Base-by-base conservation (phyloP, 2,113 vertebrate species). In the Phalacrocorax aristotelis region DNA sequence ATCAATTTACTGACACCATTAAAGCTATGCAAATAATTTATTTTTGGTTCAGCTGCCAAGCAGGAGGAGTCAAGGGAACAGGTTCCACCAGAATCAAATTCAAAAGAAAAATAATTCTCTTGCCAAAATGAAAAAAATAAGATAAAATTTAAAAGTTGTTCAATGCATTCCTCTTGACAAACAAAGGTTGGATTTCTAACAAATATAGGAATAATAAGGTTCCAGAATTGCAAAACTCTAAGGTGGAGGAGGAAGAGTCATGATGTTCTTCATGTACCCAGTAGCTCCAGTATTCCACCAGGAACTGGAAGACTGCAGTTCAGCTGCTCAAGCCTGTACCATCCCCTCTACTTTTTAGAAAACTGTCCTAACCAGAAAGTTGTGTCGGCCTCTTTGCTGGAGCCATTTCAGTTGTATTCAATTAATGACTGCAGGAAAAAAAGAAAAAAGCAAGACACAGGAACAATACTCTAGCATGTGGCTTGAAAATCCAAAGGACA, bases 1-100 rank as follows among this genome's bases (percentile, higher is more conserved):
- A 89, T 92, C 77, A 96, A 92, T 96, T 89, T 83, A 55, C 81
- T 91, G 80, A 55, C 55, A 91, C 55, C n/a, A 38, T 60, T 71
- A 87, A 26, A 54, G 32, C 46, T 27, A 4, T 23, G 46, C 29
- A 95, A 95, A 92, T 83, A 48, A 70, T 61, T 93, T 83, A 46
- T 42, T 90, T 93, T 81, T 70, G 36, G 25, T 90, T 81, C 55
- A 71, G 54, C 38, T 92, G 60, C 51, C 64, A 84, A 92, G 72
- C n/a, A 89, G 68, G 21, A 51, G 58, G 22, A 49, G 42, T 34
- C 70, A 30, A 89, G 44, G 55, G 49, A 64, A 68, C 79, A 10
- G 44, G 6, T 40, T 89, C 36, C 46, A 83, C 40, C 46, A 90
- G 58, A 40, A 78, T 42, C 26, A 36, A 49, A 54, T 20, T 57